Evolutionary conservation across 2,113 vertebrate genomes (phyloP).

Genomic region (Gadus chalcogrammus): DNA sequence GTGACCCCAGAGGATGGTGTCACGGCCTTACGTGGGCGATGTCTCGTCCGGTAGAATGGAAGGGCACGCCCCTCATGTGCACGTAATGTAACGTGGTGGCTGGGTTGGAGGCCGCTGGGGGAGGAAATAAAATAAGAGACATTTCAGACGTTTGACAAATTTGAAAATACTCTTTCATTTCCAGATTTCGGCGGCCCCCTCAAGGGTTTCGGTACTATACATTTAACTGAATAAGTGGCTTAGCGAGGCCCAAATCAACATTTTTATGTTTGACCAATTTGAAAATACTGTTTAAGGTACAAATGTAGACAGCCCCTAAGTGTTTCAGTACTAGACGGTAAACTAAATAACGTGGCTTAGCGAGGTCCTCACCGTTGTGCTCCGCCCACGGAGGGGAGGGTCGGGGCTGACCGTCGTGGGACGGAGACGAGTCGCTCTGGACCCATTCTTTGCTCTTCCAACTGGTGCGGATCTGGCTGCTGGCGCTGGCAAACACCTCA

Average conservation of each 20-base stretch:
- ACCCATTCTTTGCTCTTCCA: constrained; percentile 35
- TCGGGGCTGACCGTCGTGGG: neutral
- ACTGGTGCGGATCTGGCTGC: constrained; percentile 67
- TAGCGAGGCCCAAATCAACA: neutral
- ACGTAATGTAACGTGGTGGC: constrained; percentile 57
- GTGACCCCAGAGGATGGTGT: no score
- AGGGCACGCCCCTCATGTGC: constrained; percentile 85
- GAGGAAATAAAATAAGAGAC: neutral
- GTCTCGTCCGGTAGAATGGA: constrained; percentile 76
- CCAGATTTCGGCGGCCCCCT: no score
- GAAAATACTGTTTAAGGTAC: no score
- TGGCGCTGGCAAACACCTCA: constrained; percentile 85
- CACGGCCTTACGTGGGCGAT: constrained; percentile 77
- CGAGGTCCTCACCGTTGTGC: no score
- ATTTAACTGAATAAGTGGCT: no score
- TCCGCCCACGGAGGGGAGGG: neutral
- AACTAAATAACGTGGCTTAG: no score
- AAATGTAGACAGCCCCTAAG: no score
- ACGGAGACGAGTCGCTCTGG: neutral
- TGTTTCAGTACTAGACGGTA: no score
- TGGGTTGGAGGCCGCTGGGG: constrained; percentile 12
- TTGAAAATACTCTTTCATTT: no score
- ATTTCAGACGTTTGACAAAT: neutral
- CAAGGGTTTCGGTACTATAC: no score
- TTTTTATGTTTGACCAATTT: neutral